Base-by-base conservation (phyloP, 2,113 vertebrate species). In the Triplophysa tibetana region DNA sequence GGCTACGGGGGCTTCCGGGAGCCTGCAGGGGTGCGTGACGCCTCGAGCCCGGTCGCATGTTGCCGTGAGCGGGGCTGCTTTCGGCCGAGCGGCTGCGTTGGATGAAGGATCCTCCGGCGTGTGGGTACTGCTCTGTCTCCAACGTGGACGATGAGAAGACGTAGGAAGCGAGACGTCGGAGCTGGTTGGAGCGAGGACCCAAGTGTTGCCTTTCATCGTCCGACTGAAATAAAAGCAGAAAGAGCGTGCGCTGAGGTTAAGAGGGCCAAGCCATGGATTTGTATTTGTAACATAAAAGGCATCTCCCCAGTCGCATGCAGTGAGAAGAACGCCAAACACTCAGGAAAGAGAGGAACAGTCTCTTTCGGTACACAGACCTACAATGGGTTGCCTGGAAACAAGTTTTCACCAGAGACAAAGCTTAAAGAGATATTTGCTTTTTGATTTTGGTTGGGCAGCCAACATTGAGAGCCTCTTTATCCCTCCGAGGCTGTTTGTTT, bases 31-130 rank as follows among this genome's bases (percentile, higher is more conserved):
- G 85, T 52, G 87, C 87, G 38, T 85, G 88, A 66, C 91, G 89
- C n/a, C 90, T 89, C 86, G 81, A 12, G 77, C 75, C 90, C 90
- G 85, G 90, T 90, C 84, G 88, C 91, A 87, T 87, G 93, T 81
- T 86, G 93, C 92, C 91, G 87, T 97, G 97, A 85, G 98, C 95
- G 1, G 97, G 97, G 89, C 96, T 99, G 93, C 97, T 99, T 93
- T 99, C 97, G 14, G 97, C 97, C 0, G 97, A 99, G 90, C 97
- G 96, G 93, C 97, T 99, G 91, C 97, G 94, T 93, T 99, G 97
- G 93, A 99, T 96, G 93, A 98, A 97, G 92, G 95, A 94, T 89
- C 89, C 89, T 88, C 93, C 89, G 69, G 93, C 87, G 79, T 97
- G 96, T 70, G 97, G 97, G 85, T 98, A 98, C 87, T 96, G 96